Evolutionary conservation across 2,888 invertebrate species (phyloP).

Genomic region (Bhutanitis thaidina): DNA sequence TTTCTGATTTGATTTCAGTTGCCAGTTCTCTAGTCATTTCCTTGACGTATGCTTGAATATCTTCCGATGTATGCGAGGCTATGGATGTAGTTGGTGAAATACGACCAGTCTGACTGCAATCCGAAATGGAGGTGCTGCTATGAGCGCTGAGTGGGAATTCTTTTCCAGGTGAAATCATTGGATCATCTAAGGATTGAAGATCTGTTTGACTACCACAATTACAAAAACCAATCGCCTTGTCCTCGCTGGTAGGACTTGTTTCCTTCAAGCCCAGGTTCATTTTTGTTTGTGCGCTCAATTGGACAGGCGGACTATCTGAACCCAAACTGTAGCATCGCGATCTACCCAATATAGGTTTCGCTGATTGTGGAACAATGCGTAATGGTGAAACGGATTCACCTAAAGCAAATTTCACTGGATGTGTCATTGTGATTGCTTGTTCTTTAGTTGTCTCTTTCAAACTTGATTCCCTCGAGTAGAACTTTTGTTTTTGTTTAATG

Average conservation of each 20-base stretch:
- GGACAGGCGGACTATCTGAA: constrained; percentile 73
- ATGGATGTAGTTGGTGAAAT: constrained; percentile 78
- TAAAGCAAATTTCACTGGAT: constrained; percentile 83
- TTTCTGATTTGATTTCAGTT: constrained; percentile 90
- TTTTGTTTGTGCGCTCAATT: constrained; percentile 82
- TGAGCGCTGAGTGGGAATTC: constrained; percentile 69
- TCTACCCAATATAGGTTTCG: constrained; percentile 49
- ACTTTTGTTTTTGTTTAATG: constrained; percentile 68
- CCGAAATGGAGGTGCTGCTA: constrained; percentile 74
- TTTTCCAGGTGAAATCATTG: constrained; percentile 65
- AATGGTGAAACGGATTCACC: constrained; percentile 82
- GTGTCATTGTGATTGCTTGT: constrained; percentile 40
- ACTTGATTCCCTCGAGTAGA: constrained; percentile 66
- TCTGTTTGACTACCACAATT: constrained; percentile 88
- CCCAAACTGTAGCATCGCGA: constrained; percentile 85
- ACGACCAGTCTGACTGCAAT: constrained; percentile 77
- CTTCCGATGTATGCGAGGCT: constrained; percentile 79
- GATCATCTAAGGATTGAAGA: constrained; percentile 82
- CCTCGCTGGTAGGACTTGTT: constrained; percentile 62
- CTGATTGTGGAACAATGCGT: constrained; percentile 46
- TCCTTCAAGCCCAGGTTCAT: constrained; percentile 82
- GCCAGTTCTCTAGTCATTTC: constrained; percentile 89
- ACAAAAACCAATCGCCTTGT: constrained; percentile 75
- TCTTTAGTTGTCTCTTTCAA: constrained; percentile 65
- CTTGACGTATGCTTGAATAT: constrained; percentile 86